phyloP scores from a whole-genome alignment of 23 tunicate genomes.

The Styela plicata region DNA sequence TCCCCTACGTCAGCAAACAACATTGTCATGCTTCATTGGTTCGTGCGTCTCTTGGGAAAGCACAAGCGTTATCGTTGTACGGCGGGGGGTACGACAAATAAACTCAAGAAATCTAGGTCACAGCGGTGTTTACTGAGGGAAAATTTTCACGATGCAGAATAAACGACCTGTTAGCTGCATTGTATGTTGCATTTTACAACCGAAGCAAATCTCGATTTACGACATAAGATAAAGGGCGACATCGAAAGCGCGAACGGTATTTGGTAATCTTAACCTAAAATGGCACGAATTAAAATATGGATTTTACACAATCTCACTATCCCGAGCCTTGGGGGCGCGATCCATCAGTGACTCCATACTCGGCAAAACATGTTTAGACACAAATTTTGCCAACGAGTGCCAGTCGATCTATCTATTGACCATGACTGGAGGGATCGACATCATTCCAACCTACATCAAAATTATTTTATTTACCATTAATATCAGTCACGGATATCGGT shows the following conservation, averaged over 20 bases:
- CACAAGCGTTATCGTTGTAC: neutral
- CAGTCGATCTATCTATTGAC: too few species aligned
- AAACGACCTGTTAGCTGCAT: neutral
- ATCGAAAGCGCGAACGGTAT: neutral
- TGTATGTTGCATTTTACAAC: neutral
- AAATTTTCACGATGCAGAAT: neutral
- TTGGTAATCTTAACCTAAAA: too few species aligned
- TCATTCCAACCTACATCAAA: too few species aligned
- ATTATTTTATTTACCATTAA: neutral
- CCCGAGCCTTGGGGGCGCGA: too few species aligned
- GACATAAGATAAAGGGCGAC: neutral
- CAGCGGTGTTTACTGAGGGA: neutral
- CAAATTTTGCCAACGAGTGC: too few species aligned
- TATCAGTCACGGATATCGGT: neutral
- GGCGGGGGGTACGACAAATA: neutral
- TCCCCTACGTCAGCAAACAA: neutral
- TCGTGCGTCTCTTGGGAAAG: neutral
- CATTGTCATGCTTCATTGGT: neutral
- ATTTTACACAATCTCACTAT: too few species aligned
- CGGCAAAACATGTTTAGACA: too few species aligned
- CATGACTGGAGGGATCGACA: too few species aligned
- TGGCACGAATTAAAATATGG: too few species aligned
- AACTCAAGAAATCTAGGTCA: neutral
- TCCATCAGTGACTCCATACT: too few species aligned
- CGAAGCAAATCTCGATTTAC: neutral